phyloP scores from a whole-genome alignment of 2,888 invertebrate species.

The Drosophila setosimentum region DNA sequence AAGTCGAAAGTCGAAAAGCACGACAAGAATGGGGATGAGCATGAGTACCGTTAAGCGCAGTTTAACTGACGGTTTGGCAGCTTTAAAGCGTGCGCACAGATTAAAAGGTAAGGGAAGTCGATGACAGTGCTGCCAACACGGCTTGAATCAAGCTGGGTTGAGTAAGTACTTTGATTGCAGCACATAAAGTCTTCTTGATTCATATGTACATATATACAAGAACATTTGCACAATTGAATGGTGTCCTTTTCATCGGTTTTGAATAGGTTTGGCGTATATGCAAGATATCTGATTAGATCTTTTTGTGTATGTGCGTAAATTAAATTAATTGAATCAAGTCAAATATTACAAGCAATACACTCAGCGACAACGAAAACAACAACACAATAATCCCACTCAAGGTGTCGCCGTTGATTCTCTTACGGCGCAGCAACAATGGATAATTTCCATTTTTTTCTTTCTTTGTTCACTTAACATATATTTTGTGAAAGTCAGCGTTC shows the following conservation, averaged over 20 bases:
- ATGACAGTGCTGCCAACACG: background rate
- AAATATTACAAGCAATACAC: background rate
- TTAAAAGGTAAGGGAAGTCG: background rate
- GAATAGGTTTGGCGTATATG: background rate
- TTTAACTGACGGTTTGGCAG: conserved; percentile 21
- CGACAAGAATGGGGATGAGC: background rate
- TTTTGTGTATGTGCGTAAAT: background rate
- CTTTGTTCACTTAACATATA: background rate
- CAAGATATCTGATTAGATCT: background rate
- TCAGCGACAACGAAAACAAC: background rate
- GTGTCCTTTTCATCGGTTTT: background rate
- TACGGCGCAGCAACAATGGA: background rate
- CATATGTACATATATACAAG: no score
- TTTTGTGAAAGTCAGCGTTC: background rate
- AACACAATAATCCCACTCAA: background rate
- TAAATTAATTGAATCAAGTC: background rate
- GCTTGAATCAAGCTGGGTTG: background rate
- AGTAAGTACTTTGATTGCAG: background rate
- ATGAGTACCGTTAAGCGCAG: conserved; percentile 32
- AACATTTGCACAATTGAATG: background rate
- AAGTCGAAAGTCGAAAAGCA: conserved; percentile 21
- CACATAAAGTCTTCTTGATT: background rate
- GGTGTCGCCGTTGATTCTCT: background rate
- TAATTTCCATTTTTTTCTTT: background rate
- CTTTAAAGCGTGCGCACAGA: conserved; percentile 33